Base-by-base conservation (phyloP, 2,888 invertebrate genomes). In the Erebia epiphron region DNA sequence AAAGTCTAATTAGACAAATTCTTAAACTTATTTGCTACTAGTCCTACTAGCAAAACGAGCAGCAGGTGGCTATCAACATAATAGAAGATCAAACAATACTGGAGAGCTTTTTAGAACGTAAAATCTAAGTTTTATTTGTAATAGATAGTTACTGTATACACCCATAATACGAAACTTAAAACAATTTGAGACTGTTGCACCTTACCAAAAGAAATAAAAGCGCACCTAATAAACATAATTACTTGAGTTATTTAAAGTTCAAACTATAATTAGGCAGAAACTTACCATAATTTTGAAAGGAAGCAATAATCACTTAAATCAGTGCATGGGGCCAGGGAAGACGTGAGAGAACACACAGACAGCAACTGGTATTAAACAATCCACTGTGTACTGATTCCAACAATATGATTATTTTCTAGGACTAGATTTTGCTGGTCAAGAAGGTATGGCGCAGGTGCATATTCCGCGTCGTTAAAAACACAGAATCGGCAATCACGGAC, bases 261-360 rank as follows among this genome's bases (percentile, higher is more conserved):
- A 13, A 13, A 54, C 16, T 13, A 43, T 43, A 66, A 46, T 49
- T 16, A 58, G 8, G n/a, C 18, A 49, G 49, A 26, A 58, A 65
- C 69, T 69, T 41, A 69, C 69, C 69, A 69, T 69, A 60, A 64
- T 65, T 65, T 52, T 64, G 52, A 26, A 65, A 65, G 65, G 56
- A 69, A 69, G 69, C 50, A 60, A 50, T 49, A 50, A 69, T 64
- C 69, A 65, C 58, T 58, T 26, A 4, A 50, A 69, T 64, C 69
- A 65, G 58, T 64, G 26, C 65, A 60, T 50, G 41, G 41, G 50
- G 57, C 52, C 65, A 65, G 52, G 65, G 58, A 65, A 49, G 67
- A 58, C 50, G 66, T 67, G 58, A 58, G 57, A 43, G 4, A 10
- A 57, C n/a, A 26, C 66, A 50, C 41, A 46, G 58, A 18, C 49